phyloP scores from a whole-genome alignment of 2,888 invertebrate genomes.

The Nephrotoma flavescens region DNA sequence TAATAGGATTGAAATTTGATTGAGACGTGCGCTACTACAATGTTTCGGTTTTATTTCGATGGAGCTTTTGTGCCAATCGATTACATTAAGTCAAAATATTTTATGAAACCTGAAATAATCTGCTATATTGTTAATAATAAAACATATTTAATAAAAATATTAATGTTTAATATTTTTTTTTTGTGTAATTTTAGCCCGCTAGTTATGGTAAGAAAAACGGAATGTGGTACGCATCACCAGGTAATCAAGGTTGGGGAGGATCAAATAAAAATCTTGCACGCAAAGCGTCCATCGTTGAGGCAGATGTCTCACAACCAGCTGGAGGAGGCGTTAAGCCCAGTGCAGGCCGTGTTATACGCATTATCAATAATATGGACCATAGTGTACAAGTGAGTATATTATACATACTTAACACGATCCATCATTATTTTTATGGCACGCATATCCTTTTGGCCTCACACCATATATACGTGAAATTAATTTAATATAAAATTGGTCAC shows the following conservation, averaged over 20 bases:
- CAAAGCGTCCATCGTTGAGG: constrained; percentile 72
- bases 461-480: not conserved
- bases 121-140: not conserved
- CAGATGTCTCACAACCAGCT: constrained; percentile 50
- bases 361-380: constrained; percentile 87
- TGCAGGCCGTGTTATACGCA: constrained; percentile 76
- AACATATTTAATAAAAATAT: not conserved
- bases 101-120: not conserved
- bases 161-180: not conserved
- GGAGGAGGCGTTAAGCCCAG: constrained; percentile 55
- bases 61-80: not conserved
- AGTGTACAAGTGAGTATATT: constrained; percentile 58
- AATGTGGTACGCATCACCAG: constrained; percentile 63
- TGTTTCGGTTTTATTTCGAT: not conserved
- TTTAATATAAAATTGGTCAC: not conserved
- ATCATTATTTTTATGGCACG: not conserved
- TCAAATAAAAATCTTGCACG: constrained; percentile 48
- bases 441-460: not conserved
- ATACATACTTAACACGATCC: not conserved
- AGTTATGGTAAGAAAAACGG: constrained; percentile 86
- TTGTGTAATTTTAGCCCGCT: constrained; percentile 45
- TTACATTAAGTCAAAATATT: not conserved
- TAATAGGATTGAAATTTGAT: not conserved
- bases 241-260: constrained; percentile 40
- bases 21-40: not conserved